Conservation (phyloP, 37 sponge, comb jelly and placozoan species). For the Aphrocallistes beatrix region DNA sequence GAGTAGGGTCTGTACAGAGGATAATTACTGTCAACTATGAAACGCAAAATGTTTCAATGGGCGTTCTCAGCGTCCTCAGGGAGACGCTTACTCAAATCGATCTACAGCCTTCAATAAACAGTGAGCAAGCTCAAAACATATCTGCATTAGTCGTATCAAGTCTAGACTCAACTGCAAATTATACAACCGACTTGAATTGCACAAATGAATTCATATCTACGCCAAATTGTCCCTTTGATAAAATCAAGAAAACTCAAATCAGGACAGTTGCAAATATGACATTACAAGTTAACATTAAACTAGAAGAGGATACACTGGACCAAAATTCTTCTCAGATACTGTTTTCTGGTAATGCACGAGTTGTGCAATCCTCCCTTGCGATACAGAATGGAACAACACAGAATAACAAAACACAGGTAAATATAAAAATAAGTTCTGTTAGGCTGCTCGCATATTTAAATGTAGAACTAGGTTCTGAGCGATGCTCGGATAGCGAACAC, state of each 20-base stretch:
- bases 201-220: too few relatives aligned
- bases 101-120: not conserved
- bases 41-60: too few relatives aligned
- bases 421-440: too few relatives aligned
- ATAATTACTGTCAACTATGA: not conserved
- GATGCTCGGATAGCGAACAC: too few relatives aligned
- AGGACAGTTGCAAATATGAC: not conserved
- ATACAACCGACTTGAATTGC: too few relatives aligned
- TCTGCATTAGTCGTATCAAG: too few relatives aligned
- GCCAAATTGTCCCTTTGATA: too few relatives aligned
- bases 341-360: not conserved
- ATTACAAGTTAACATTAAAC: not conserved
- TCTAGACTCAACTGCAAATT: too few relatives aligned
- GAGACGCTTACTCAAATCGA: not conserved
- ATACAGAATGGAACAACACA: not conserved
- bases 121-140: not conserved
- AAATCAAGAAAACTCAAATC: not conserved
- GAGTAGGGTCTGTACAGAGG: not conserved
- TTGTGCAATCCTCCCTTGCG: not conserved
- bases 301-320: not conserved
- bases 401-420: not conserved
- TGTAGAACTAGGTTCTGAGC: too few relatives aligned
- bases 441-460: too few relatives aligned
- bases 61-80: too few relatives aligned
- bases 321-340: not conserved